Percentiles rank a stretch among this genome's conserved stretches.
Evolutionary conservation across 2,888 invertebrate species (phyloP).

Genomic region (Plutella xylostella): DNA sequence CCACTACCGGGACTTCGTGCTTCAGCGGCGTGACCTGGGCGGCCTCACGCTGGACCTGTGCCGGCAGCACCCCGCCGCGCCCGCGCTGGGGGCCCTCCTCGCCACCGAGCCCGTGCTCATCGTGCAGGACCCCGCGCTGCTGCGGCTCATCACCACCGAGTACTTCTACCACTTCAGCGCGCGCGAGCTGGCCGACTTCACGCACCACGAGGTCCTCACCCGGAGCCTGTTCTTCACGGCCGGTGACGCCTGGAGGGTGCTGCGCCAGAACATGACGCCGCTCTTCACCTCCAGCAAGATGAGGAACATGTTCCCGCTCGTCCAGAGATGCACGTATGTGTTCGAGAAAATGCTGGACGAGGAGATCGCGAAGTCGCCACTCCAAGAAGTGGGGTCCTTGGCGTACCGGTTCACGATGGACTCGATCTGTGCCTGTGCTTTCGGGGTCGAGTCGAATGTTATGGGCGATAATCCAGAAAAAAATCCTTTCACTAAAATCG

Average conservation of each 20-base stretch:
- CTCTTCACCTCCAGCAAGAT: conserved; percentile 12
- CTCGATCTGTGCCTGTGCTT: conserved; percentile 3
- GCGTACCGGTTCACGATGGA: conserved; percentile 8
- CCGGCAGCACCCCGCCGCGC: conserved; percentile 19
- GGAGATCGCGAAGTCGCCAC: background rate
- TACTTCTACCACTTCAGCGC: conserved; percentile 11
- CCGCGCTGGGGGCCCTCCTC: conserved; percentile 13
- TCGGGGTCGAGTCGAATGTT: conserved; percentile 1
- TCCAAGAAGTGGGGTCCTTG: background rate
- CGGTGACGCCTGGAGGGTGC: conserved; percentile 11
- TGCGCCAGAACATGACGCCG: conserved; percentile 12
- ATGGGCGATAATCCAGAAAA: background rate
- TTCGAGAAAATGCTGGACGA: conserved; percentile 5
- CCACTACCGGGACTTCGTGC: conserved; percentile 27
- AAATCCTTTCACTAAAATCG: too few species aligned
- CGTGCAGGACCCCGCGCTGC: conserved; percentile 9
- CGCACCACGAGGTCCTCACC: background rate
- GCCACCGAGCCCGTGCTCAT: conserved; percentile 15
- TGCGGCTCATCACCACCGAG: conserved; percentile 7
- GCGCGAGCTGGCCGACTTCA: background rate
- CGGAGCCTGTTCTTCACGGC: conserved; percentile 5
- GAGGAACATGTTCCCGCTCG: conserved; percentile 11
- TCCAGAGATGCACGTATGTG: background rate
- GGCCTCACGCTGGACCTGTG: conserved; percentile 21
- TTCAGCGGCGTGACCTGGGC: conserved; percentile 20